Percentiles rank a stretch among this genome's conserved stretches.
These are phyloP conservation scores for Antennarius striatus DNA, from an alignment of 2,113 vertebrate species.

Conservation along the genomic window DNA sequence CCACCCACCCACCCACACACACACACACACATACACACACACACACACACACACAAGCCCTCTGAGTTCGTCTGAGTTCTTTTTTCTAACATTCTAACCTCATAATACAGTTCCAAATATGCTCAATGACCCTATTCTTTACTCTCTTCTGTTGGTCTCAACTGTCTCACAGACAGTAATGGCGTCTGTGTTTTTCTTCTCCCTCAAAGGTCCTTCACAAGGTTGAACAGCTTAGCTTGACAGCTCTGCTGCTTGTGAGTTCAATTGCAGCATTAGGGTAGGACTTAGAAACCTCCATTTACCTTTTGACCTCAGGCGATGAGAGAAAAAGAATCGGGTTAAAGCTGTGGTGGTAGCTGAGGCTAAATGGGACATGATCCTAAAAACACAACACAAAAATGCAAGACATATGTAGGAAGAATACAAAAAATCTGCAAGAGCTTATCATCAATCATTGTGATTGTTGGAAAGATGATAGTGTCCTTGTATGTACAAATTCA, in stretches of 20 bases:
- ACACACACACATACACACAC: too few species aligned
- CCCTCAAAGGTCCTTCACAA: conserved; percentile 70
- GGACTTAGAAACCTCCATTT: conserved; percentile 68
- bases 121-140: conserved; percentile 54
- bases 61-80: too few species aligned
- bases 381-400: conserved; percentile 46
- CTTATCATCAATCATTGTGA: too few species aligned
- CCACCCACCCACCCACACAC: too few species aligned
- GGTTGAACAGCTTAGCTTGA: conserved; percentile 70
- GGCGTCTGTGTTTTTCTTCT: conserved; percentile 67
- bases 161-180: conserved; percentile 62
- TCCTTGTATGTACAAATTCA: too few species aligned
- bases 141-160: conserved; percentile 62
- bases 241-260: conserved; percentile 65
- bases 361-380: conserved; percentile 72
- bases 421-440: not conserved
- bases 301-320: conserved; percentile 66
- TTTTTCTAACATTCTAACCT: conserved; percentile 55
- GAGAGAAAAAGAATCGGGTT: conserved; percentile 63
- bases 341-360: conserved; percentile 55
- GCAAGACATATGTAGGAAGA: conserved; percentile 15
- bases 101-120: conserved; percentile 50
- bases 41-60: too few species aligned
- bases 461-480: too few species aligned
- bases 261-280: conserved; percentile 66